Base-by-base conservation (phyloP, 2,113 vertebrate species). In the Mola mola region DNA sequence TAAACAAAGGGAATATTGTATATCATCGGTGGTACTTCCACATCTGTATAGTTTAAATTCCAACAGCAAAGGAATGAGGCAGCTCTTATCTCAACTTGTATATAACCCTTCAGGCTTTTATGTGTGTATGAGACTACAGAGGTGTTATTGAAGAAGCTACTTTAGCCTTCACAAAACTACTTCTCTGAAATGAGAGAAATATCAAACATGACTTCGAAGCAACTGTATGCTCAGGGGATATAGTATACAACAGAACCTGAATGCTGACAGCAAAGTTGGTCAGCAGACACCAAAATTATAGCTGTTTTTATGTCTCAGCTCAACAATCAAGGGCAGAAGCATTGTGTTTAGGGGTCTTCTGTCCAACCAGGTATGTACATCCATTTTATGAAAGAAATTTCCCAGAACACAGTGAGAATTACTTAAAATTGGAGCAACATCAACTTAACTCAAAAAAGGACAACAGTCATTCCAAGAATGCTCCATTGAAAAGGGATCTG, bases 1-100 rank as follows among this genome's bases (percentile, higher is more conserved):
- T 88, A 72, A 83, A 81, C 81, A 68, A 51, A 75, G 46, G 53
- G 59, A 86, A 85, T 84, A 82, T 68, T 78, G 82, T 87, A 53
- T 79, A 56, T 79, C 82, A 84, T 87, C 64, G 17, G 26, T 24
- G 43, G 62, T 38, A 75, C 64, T 75, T 85, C 63, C 76, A 79
- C 77, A 47, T 83, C 81, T 82, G 70, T 58, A 79, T 66, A 73
- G 75, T 62, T 79, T 51, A 7, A 34, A 77, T 83, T 83, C 43
- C 67, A 57, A 49, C 48, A 60, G 67, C 62, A 69, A 37, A 25
- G 55, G 53, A 78, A 82, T 73, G 67, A 75, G 61, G 47, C 46
- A 65, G 70, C 48, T 78, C 81, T 90, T 85, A 87, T 90, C 84
- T 87, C 75, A 38, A 36, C 40, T 55, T 59, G 52, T 68, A 82